Evolutionary conservation across 2,113 vertebrate species (phyloP).

Genomic region (Phaethon lepturus): DNA sequence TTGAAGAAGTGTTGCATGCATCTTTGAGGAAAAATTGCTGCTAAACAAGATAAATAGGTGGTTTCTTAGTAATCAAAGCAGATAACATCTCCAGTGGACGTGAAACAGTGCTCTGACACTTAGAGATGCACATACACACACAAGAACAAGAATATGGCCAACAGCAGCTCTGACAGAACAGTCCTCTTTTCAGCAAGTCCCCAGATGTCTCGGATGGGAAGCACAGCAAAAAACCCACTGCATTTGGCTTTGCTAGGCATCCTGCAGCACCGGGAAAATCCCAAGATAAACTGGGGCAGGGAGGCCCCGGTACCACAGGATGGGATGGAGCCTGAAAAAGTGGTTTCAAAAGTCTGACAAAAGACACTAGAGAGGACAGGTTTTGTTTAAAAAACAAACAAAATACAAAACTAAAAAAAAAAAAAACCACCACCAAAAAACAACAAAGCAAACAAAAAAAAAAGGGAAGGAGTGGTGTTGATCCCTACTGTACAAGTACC

Average conservation of each 20-base stretch:
- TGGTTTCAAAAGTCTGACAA: neutral
- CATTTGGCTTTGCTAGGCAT: neutral
- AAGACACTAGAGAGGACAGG: neutral
- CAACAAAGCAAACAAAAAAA: neutral
- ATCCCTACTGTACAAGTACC: neutral
- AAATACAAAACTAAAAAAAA: neutral
- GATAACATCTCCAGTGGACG: neutral
- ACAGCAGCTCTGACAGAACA: rapidly evolving
- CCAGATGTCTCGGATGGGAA: neutral
- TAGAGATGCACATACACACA: neutral
- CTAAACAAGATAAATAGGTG: neutral
- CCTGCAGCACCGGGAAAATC: neutral
- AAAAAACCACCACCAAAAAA: neutral
- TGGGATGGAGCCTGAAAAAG: neutral
- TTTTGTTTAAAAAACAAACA: neutral
- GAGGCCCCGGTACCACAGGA: neutral
- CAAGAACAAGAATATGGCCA: neutral
- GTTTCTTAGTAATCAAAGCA: neutral
- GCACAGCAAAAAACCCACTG: neutral
- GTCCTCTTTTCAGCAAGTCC: neutral
- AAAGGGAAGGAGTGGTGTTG: neutral
- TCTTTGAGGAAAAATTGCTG: slow-evolving; percentile 3
- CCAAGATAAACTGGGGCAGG: neutral
- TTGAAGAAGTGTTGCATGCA: neutral
- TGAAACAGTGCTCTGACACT: neutral